Base-by-base conservation (phyloP, 2,113 vertebrate species). In the Galemys pyrenaicus region DNA sequence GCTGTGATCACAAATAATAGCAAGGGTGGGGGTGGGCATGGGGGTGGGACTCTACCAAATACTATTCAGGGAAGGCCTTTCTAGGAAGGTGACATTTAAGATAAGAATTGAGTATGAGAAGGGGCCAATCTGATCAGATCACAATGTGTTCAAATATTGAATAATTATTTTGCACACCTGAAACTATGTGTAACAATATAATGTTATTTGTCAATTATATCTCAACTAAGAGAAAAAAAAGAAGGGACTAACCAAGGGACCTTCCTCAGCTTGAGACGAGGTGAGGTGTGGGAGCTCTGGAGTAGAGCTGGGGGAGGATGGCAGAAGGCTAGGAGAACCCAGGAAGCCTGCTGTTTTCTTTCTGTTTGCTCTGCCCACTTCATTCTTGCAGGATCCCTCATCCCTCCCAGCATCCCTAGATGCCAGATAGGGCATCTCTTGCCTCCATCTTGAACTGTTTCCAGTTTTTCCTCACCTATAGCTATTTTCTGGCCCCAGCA, bases 401-500 rank as follows among this genome's bases (percentile, higher is more conserved):
- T 83, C 28, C 35, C 35, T 82, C 67, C 54, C 46, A 83, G 30
- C 22, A 54, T 26, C 16, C n/a, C 79, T 32, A 87, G 24, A 26
- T 91, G 46, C 19, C 56, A 93, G 87, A 56, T 82, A 94, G 44
- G 49, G 28, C 6, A 17, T 95, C 41, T 96, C n/a, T 41, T 93
- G 71, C 39, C 60, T 56, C 22, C n/a, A 13, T 70, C 79, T 87
- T 74, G 71, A 89, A 10, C 46, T 92, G 15, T 85, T 96, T 32
- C 92, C 39, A 83, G 70, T 65, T 95, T 64, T 78, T 94, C 35
- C 35, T 44, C 93, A 16, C 51, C 64, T 60, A 65, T 92, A 75
- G 2, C 1, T 71, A 3, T 96, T 81, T 89, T 96, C 35, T 26
- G 86, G 22, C 64, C 41, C 49, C 92, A 96, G 56, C 98, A 99